Evolutionary conservation across 2,888 invertebrate genomes (phyloP).

Genomic region (Willowsia nigromaculata): DNA sequence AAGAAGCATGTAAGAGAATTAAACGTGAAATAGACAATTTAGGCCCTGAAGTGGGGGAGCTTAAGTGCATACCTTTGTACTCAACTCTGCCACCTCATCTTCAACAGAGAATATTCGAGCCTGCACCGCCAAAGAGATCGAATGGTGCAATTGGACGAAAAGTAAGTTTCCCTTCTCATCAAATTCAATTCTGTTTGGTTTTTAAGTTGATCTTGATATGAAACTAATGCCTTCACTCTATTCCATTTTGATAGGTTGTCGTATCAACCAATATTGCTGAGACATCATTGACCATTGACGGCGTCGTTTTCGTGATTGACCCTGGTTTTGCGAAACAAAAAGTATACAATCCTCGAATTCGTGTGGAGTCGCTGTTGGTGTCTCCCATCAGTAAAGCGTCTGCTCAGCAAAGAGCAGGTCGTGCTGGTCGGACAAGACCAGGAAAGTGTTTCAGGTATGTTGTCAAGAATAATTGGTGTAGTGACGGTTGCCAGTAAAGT

Average conservation of each 20-base stretch:
- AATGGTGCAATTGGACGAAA: conserved; percentile 94
- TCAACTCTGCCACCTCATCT: conserved; percentile 98
- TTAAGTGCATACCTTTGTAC: conserved; percentile 99
- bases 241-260: conserved; percentile 84
- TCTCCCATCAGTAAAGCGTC: conserved; percentile 99
- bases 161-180: conserved; percentile 80
- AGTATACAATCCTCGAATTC: conserved; percentile 92
- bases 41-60: conserved; percentile 97
- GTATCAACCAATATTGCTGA: conserved; percentile 99
- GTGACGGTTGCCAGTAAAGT: no score
- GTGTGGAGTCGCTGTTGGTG: conserved; percentile 98
- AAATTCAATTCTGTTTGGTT: background rate
- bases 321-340: conserved; percentile 99
- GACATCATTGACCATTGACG: conserved; percentile 99
- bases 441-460: conserved; percentile 94
- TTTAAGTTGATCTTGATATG: background rate
- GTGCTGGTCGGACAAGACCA: conserved; percentile 98
- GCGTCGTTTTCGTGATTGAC: conserved; percentile 99
- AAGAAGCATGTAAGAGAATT: conserved; percentile 98
- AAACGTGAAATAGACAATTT: conserved; percentile 97
- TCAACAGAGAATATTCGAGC: conserved; percentile 98
- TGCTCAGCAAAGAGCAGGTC: conserved; percentile 98
- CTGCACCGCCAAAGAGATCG: conserved; percentile 91
- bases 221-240: background rate
- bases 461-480: no score